Percentiles rank a stretch among this genome's conserved stretches.
Evolutionary conservation across 2,888 invertebrate genomes (phyloP).

Genomic region (Pachymerium ferrugineum): DNA sequence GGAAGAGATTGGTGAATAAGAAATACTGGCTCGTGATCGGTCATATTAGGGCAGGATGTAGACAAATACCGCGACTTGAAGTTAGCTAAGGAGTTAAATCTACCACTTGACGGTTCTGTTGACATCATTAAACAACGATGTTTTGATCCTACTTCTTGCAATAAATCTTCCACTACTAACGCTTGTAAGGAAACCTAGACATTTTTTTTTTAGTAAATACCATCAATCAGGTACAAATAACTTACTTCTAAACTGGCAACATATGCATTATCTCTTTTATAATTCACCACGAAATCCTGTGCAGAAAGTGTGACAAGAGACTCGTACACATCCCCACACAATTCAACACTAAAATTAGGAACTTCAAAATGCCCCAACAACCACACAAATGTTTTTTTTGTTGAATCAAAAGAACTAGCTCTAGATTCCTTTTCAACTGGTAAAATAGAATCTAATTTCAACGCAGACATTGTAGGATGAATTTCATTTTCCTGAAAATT

Average conservation of each 20-base stretch:
- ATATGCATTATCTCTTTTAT: not conserved
- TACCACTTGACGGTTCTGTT: slow-evolving; percentile 5
- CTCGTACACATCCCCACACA: not conserved
- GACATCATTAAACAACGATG: slow-evolving; percentile 81
- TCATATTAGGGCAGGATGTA: slow-evolving; percentile 73
- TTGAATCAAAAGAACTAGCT: not conserved
- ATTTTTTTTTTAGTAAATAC: not conserved
- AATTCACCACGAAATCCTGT: not conserved
- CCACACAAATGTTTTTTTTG: not conserved
- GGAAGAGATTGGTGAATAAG: slow-evolving; percentile 53
- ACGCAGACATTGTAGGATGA: slow-evolving; percentile 35
- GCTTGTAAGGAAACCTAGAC: slow-evolving; percentile 69
- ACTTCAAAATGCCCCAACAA: not conserved
- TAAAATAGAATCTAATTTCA: slow-evolving; percentile 35
- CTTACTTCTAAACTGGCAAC: not conserved
- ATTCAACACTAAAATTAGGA: slow-evolving; percentile 6
- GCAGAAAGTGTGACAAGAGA: not conserved
- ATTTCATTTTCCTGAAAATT: not conserved
- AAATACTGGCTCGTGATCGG: slow-evolving; percentile 44
- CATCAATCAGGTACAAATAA: not conserved
- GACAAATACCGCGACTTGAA: slow-evolving; percentile 56
- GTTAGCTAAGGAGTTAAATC: not conserved
- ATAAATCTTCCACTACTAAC: slow-evolving; percentile 82
- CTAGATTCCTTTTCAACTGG: not conserved
- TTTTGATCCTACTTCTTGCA: slow-evolving; percentile 68